Percentiles rank a stretch among this genome's conserved stretches.
Evolutionary conservation across 2,797 vertebrate genomes (phyloP).

Genomic region (Remorina albescens): DNA sequence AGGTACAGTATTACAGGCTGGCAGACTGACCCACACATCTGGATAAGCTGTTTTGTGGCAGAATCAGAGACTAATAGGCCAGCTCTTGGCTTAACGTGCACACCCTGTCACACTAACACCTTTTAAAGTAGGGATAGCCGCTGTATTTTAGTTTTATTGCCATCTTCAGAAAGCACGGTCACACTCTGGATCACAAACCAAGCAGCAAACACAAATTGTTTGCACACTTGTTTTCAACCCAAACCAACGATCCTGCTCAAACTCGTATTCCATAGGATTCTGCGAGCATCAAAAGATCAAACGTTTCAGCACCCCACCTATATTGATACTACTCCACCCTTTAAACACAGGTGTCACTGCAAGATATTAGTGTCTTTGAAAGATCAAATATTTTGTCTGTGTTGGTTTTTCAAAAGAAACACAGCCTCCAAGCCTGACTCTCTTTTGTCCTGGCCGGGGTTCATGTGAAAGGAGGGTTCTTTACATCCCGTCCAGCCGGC

Average conservation of each 20-base stretch:
- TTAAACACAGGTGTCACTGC: constrained; percentile 82
- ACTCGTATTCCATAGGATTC: constrained; percentile 63
- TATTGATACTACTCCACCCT: constrained; percentile 80
- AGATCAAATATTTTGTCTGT: constrained; percentile 79
- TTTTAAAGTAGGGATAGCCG: constrained; percentile 68
- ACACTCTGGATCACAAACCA: constrained; percentile 39
- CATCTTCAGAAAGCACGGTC: constrained; percentile 42
- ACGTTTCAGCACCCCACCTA: constrained; percentile 70
- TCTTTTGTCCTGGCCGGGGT: constrained; percentile 67
- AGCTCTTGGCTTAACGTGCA: constrained; percentile 63
- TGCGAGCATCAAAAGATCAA: constrained; percentile 72
- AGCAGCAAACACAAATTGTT: constrained; percentile 54
- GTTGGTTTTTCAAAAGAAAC: constrained; percentile 72
- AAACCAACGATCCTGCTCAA: constrained; percentile 59
- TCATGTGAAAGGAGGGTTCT: constrained; percentile 68
- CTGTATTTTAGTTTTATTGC: constrained; percentile 68
- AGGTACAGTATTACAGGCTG: constrained; percentile 64
- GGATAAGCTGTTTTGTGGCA: constrained; percentile 75
- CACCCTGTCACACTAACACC: constrained; percentile 76
- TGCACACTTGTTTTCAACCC: constrained; percentile 51
- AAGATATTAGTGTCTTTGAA: constrained; percentile 77
- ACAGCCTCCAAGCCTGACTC: constrained; percentile 50
- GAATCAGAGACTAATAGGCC: constrained; percentile 72
- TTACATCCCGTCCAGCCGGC: constrained; percentile 73
- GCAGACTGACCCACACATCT: constrained; percentile 74